These are phyloP conservation scores for Holotrichia oblita DNA, from an alignment of 1,140 invertebrate genomes.

Conservation along the genomic window DNA sequence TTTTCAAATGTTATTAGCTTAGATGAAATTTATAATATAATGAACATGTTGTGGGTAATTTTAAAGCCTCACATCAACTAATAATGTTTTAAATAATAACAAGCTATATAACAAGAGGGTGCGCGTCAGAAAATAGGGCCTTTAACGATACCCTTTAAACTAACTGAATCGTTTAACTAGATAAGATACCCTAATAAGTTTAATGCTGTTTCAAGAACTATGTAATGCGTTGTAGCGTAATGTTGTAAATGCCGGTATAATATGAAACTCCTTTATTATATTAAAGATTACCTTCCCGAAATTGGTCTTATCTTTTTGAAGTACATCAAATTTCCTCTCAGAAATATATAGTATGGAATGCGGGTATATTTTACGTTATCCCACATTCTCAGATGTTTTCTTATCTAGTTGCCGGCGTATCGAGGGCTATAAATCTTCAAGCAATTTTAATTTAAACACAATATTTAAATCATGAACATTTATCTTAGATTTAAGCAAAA, in stretches of 20 bases:
- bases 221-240: constrained; percentile 2
- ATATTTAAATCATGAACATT: not conserved
- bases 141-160: constrained; percentile 12
- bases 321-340: not conserved
- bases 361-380: not conserved
- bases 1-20: not conserved
- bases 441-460: not conserved
- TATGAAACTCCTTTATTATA: not conserved
- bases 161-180: constrained; percentile 34
- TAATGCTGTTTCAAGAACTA: constrained; percentile 25
- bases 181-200: constrained; percentile 29
- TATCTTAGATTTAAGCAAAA: too few species aligned
- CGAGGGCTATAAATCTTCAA: not conserved
- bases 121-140: constrained; percentile 8
- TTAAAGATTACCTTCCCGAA: not conserved
- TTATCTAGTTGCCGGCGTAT: not conserved
- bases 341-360: not conserved
- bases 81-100: constrained; percentile 17
- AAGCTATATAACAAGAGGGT: not conserved
- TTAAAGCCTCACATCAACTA: not conserved
- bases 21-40: constrained; percentile 14
- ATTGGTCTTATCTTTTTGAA: not conserved
- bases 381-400: not conserved
- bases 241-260: not conserved
- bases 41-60: not conserved